phyloP scores from a whole-genome alignment of 2,113 vertebrate genomes.

The Neoarius graeffei region DNA sequence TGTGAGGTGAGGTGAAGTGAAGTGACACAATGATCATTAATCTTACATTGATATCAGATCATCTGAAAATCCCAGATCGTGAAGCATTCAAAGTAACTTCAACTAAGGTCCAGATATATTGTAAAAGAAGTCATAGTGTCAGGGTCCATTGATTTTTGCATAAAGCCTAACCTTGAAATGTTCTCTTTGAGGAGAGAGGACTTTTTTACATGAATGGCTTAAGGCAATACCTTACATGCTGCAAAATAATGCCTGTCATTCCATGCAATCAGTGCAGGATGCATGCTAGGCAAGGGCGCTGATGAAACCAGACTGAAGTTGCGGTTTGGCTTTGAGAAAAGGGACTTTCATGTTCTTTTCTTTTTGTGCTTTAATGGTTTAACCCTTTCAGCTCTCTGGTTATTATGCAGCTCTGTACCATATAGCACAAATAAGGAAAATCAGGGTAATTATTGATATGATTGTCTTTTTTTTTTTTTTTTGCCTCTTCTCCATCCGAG shows the following conservation, averaged over 20 bases:
- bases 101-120: conserved; percentile 1
- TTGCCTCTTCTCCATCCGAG: neutral
- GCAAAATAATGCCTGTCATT: conserved; percentile 29
- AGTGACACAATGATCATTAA: conserved; percentile 25
- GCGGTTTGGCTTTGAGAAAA: neutral
- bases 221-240: conserved; percentile 25
- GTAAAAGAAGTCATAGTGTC: conserved; percentile 40
- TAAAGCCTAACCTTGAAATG: conserved; percentile 47
- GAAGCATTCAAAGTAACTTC: conserved; percentile 13
- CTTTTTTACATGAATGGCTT: conserved; percentile 35
- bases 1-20: neutral
- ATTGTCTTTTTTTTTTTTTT: neutral
- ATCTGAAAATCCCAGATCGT: conserved; percentile 22
- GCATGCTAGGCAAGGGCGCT: neutral
- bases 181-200: conserved; percentile 20
- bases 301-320: conserved; percentile 15
- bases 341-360: neutral
- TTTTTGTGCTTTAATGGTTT: neutral
- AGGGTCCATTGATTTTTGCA: conserved; percentile 31
- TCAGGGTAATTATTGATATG: neutral
- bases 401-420: neutral
- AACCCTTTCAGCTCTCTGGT: neutral
- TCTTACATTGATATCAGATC: conserved; percentile 9
- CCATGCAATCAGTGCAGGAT: conserved; percentile 10
- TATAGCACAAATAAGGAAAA: neutral